These are phyloP conservation scores for Nowickia ferox DNA, from an alignment of 2,888 invertebrate species.

Conservation along the genomic window DNA sequence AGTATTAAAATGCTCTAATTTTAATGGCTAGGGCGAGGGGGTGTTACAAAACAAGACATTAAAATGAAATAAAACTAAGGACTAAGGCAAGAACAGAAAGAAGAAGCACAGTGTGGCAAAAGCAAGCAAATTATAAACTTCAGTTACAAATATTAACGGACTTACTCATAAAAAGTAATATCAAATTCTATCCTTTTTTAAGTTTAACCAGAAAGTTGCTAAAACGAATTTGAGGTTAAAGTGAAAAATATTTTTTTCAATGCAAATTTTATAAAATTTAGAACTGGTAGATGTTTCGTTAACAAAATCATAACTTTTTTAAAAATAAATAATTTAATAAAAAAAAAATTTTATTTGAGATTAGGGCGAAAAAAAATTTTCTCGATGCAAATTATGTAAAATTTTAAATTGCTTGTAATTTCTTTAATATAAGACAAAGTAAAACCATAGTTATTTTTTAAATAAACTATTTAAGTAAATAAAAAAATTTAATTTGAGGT, in stretches of 20 bases:
- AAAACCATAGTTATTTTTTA: too few relatives aligned
- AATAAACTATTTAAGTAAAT: too few relatives aligned
- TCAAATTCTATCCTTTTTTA: too few relatives aligned
- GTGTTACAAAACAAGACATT: slow-evolving; percentile 15
- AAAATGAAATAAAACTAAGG: slow-evolving; percentile 46
- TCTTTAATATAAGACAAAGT: neutral
- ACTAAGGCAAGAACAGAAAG: neutral
- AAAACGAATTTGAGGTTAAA: too few relatives aligned
- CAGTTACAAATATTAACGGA: too few relatives aligned
- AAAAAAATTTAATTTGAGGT: neutral
- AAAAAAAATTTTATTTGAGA: slow-evolving; percentile 5
- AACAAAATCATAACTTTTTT: too few relatives aligned
- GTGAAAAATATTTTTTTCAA: neutral
- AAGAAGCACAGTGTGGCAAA: slow-evolving; percentile 22
- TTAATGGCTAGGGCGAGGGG: slow-evolving; percentile 42
- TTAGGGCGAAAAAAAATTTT: slow-evolving; percentile 1
- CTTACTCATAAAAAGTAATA: too few relatives aligned
- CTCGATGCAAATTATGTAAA: fast-evolving
- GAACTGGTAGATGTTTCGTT: neutral
- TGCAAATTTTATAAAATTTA: neutral
- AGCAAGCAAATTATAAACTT: neutral
- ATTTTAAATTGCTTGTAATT: neutral
- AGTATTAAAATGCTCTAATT: slow-evolving; percentile 60
- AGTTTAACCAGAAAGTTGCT: too few relatives aligned
- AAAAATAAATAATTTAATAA: too few relatives aligned